Base-by-base conservation (phyloP, 2,797 vertebrate species). In the Xiphorhynchus erythropygius region DNA sequence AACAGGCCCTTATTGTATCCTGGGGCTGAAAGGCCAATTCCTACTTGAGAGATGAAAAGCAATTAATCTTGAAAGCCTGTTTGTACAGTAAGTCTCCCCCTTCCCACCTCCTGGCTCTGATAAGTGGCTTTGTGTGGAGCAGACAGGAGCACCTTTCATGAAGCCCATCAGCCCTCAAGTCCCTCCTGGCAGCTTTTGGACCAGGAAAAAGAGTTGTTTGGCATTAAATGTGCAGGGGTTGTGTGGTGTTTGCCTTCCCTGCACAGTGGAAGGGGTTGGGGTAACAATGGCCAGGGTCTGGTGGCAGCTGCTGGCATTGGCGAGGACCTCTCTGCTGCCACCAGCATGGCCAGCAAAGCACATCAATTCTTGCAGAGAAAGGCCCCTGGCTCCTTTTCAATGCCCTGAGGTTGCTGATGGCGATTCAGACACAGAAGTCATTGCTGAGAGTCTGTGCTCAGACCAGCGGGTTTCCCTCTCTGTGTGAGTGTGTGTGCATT, bases 41-140 rank as follows among this genome's bases (percentile, higher is more conserved):
- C 92, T 84, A 64, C 74, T 85, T 6, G 3, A 89, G 86, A 96
- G 87, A 94, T 93, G 94, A 96, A 97, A 96, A 94, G 97, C 94
- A 97, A 98, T 97, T 97, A 97, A 97, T 97, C 95, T 89, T 93
- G 93, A 94, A 95, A 96, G 93, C 83, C 94, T 95, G 84, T 88
- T 96, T 94, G 86, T 67, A 95, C 94, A 82, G 95, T 92, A 62
- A 59, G 74, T 95, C 71, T 89, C 57, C 71, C 87, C 60, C 27
- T 96, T 95, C 87, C 79, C 85, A 89, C 81, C 90, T 95, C 85
- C 94, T 76, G 82, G 69, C 73, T 52, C 62, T 62, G 84, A 57
- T 90, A 90, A 91, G 57, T 65, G 76, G 55, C 88, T 93, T 96
- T 95, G 90, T 94, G 76, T 63, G 28, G 44, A 90, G 55, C 1